Percentiles rank a stretch among this genome's conserved stretches.
Evolutionary conservation across 2,113 vertebrate species (phyloP).

Genomic region (Antennarius striatus): DNA sequence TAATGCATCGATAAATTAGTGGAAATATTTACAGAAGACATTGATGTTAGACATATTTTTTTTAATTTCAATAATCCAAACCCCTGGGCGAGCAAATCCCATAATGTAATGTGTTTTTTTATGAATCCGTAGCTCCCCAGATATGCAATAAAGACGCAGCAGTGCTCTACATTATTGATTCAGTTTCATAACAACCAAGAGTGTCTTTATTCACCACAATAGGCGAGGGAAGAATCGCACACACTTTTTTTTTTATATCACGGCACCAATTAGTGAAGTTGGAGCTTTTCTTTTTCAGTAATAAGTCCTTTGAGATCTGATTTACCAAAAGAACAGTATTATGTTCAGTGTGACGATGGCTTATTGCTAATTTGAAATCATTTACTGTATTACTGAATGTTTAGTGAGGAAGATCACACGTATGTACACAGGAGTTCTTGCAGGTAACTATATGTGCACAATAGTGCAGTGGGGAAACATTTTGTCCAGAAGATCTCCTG

Average conservation of each 20-base stretch:
- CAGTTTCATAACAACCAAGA: slow-evolving; percentile 70
- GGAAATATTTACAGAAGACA: slow-evolving; percentile 46
- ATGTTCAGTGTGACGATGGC: slow-evolving; percentile 84
- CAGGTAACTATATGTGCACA: slow-evolving; percentile 18
- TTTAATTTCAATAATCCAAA: slow-evolving; percentile 53
- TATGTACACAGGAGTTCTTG: slow-evolving; percentile 33
- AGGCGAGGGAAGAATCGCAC: slow-evolving; percentile 52
- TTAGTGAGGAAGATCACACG: slow-evolving; percentile 78
- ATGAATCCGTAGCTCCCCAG: slow-evolving; percentile 59
- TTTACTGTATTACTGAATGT: slow-evolving; percentile 68
- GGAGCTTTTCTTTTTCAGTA: slow-evolving; percentile 76
- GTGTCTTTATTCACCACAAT: slow-evolving; percentile 65
- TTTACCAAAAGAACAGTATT: slow-evolving; percentile 81
- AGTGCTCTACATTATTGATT: slow-evolving; percentile 72
- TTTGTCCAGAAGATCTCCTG: slow-evolving; percentile 79
- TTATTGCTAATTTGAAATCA: slow-evolving; percentile 92
- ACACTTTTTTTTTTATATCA: slow-evolving; percentile 63
- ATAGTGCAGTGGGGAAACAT: slow-evolving; percentile 12
- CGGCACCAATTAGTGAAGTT: slow-evolving; percentile 86
- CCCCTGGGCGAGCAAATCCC: slow-evolving; percentile 51
- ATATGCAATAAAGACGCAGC: slow-evolving; percentile 70
- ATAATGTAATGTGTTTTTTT: slow-evolving; percentile 52
- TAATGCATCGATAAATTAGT: slow-evolving; percentile 48
- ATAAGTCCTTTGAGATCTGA: slow-evolving; percentile 87
- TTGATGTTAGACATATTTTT: slow-evolving; percentile 40